Percentiles rank a stretch among this genome's conserved stretches.
Conservation (phyloP, 2,797 vertebrate species). For the Channa striata region DNA sequence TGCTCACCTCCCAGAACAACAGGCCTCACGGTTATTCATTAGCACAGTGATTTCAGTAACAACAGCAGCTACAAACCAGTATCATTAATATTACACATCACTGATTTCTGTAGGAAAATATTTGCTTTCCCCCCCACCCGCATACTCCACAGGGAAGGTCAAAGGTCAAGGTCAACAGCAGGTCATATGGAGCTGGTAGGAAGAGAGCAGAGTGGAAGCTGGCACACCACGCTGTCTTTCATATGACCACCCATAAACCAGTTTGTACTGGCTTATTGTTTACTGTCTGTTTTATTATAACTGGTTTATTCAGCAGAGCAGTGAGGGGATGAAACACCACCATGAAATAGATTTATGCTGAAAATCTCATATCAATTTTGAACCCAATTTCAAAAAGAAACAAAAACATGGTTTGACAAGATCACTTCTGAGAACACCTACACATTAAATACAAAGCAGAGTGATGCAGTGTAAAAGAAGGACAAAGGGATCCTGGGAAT, state of each 20-base stretch:
- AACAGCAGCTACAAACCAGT: background rate
- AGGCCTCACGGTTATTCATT: constrained; percentile 22
- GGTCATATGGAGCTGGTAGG: constrained; percentile 28
- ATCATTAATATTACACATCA: constrained; percentile 8
- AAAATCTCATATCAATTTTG: too few relatives aligned
- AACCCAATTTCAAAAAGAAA: too few relatives aligned
- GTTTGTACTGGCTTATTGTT: background rate
- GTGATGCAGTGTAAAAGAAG: too few relatives aligned
- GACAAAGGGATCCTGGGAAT: too few relatives aligned
- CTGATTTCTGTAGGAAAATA: constrained; percentile 18
- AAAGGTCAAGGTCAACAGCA: constrained; percentile 28
- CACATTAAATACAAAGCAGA: background rate
- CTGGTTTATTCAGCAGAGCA: background rate
- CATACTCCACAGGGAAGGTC: constrained; percentile 14
- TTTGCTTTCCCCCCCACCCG: background rate
- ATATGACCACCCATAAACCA: constrained; percentile 26
- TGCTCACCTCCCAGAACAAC: constrained; percentile 23
- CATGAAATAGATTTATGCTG: too few relatives aligned
- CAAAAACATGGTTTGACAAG: too few relatives aligned
- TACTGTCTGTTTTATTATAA: constrained; percentile 5
- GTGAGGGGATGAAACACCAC: background rate
- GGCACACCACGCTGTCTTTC: constrained; percentile 15
- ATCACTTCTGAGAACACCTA: background rate
- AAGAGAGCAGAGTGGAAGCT: constrained; percentile 7
- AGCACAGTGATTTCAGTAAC: constrained; percentile 20